Evolutionary conservation across 2,113 vertebrate species (phyloP), one percentile per base, ranked within the genome.

Genomic region (Myanophis thanlyinensis): DNA sequence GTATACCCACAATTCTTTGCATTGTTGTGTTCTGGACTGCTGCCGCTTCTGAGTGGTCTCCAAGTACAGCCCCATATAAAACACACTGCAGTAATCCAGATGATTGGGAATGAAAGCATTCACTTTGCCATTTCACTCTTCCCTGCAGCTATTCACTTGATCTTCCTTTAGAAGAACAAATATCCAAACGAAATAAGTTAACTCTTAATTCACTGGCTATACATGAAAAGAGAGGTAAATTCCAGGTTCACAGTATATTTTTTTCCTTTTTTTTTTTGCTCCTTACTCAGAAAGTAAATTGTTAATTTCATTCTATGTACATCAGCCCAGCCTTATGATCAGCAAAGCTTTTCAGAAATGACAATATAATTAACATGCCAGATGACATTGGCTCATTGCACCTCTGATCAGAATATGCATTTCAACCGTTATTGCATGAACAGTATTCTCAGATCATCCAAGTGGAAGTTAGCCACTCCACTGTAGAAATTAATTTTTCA

Each of bases 401-500:
- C n/a, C 15, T 7, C 11, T 53, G 86, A 87, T 47, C 48, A 95
- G 94, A 92, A 0, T n/a, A 30, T 95, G 27, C 90, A 92, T 89
- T 92, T 85, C 73, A 48, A 46, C 67, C 54, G 11, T 40, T 56
- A 89, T 59, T 73, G 56, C 46, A 88, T 49, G 52, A 93, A 12
- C 88, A 91, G 89, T 84, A 93, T 92, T 40, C 62, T 85, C 91
- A 47, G 4, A 88, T 2, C 9, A 90, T 87, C 59, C 53, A 15
- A 52, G 35, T 90, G 53, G 92, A 96, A 95, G 88, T 18, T 88
- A 56, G 52, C 15, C 53, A 52, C 47, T 95, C 91, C 73, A 13
- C 18, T 94, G 54, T 53, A 53, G 91, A 90, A 80, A 44, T 93
- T 92, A 92, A 94, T 94, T 90, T 84, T 40, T 12, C 47, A 73